Evolutionary conservation across 2,797 vertebrate species (phyloP), one percentile per base, ranked within the genome.

Genomic region (Onychomys leucogaster): DNA sequence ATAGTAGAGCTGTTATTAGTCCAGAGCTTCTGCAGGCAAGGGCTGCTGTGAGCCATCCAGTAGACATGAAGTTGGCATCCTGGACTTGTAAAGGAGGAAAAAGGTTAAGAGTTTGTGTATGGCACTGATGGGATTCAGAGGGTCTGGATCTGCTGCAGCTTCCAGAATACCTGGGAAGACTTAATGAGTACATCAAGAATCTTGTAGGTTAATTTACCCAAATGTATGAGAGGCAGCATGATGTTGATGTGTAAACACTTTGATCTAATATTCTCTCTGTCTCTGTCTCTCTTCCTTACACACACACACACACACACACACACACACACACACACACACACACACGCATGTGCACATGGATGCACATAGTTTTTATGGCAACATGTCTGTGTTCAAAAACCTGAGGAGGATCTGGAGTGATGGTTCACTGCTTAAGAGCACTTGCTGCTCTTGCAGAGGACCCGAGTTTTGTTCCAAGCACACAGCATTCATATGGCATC

Each of bases 381-480:
- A 80, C 23, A 63, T 14, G 1, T 63, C 43, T 77, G 27, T 92
- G n/a, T 75, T 93, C 73, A 90, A 61, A 91, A 92, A 92, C n/a
- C 25, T 7, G 25, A 57, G 91, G 59, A 52, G 32, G 17, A 78
- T 16, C 46, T 21, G 16, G 32, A 34, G 46, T 52, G 32, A n/a
- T 78, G 49, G 76, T 52, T 78, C 76, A 55, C 46, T 34, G 76
- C 49, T 23, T n/a, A 80, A 12, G 49, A 55, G 32, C 83, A 67
- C 41, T 34, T 49, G 41, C 17, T 23, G 10, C 29, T 49, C 37
- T 46, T 65, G 29, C 43, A 49, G 29, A 67, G 59, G 61, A 7
- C 17, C 43, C 10, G 6, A 29, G 17, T 65, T 65, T 49, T 61
- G 10, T 84, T 49, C 61, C 41, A 29, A 85, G 41, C 29, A 27